A percentile compares a stretch with the other conserved stretches of the same genome.
phyloP scores from a whole-genome alignment of 2,888 invertebrate species.

The Strigamia transsilvanica region DNA sequence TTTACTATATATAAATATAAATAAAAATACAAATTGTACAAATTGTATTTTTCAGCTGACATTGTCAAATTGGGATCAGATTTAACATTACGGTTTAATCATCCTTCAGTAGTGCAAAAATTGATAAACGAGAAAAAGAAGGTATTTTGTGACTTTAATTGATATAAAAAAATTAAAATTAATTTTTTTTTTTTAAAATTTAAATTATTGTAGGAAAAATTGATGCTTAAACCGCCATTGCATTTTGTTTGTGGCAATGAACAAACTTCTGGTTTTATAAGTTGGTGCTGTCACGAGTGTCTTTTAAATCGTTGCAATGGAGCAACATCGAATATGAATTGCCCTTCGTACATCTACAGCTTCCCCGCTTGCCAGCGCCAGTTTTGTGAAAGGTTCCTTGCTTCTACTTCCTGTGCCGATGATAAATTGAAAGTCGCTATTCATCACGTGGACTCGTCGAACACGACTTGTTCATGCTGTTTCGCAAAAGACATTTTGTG shows the following conservation, averaged over 20 bases:
- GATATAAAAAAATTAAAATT: background rate
- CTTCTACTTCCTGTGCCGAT: slow-evolving; percentile 22
- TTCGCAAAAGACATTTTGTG: background rate
- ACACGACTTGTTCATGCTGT: slow-evolving; percentile 5
- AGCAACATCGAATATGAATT: background rate
- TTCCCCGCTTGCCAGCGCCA: background rate
- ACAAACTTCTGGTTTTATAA: background rate
- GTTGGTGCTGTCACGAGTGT: slow-evolving; percentile 13
- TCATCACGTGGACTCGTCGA: slow-evolving; percentile 17
- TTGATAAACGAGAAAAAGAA: slow-evolving; percentile 31
- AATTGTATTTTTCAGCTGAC: slow-evolving; percentile 40
- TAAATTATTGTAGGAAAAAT: background rate
- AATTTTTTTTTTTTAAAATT: background rate
- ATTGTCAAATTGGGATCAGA: slow-evolving; percentile 50
- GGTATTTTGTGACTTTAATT: background rate
- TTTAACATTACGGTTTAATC: slow-evolving; percentile 49
- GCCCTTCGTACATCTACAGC: background rate
- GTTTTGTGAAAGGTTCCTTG: background rate
- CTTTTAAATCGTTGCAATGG: slow-evolving; percentile 20
- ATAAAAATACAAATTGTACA: background rate
- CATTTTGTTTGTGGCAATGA: slow-evolving; percentile 10
- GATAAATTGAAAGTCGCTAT: slow-evolving; percentile 35
- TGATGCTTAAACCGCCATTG: background rate
- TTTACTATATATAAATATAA: background rate
- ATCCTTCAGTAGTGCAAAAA: slow-evolving; percentile 50